A percentile compares a stretch with the other conserved stretches of the same genome.
phyloP scores from a whole-genome alignment of 2,888 invertebrate species.

The Aproaerema taeniolella region DNA sequence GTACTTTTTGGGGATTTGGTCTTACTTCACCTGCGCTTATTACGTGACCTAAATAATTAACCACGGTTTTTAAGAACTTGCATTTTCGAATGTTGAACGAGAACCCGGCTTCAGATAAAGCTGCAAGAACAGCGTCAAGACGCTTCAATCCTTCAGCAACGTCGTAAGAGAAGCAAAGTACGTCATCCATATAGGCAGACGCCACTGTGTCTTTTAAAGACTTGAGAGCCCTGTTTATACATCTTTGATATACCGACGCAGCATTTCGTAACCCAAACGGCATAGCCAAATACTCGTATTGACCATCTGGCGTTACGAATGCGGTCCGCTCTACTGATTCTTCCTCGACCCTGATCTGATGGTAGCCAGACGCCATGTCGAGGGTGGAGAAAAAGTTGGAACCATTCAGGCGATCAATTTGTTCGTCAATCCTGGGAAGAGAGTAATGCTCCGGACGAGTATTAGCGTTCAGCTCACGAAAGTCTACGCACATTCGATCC shows the following conservation, averaged over 20 bases:
- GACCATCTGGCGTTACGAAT: no score
- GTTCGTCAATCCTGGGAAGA: constrained; percentile 15
- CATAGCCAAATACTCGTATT: no score
- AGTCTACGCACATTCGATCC: constrained; percentile 4
- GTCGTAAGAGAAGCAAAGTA: neutral
- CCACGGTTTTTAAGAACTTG: neutral
- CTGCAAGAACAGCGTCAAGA: neutral
- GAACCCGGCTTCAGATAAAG: constrained; percentile 1
- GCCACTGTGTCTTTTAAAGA: neutral
- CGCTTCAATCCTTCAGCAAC: constrained; percentile 1
- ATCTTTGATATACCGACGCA: neutral
- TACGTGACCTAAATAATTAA: neutral
- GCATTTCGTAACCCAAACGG: constrained; percentile 3
- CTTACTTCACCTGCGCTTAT: neutral
- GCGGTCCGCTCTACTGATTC: neutral
- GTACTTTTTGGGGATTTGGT: constrained; percentile 1
- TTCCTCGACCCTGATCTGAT: neutral
- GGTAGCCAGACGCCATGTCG: neutral
- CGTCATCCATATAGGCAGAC: constrained; percentile 1
- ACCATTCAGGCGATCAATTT: constrained; percentile 10
- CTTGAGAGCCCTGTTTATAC: constrained; percentile 1
- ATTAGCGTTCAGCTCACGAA: constrained; percentile 1
- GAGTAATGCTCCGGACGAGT: constrained; percentile 10
- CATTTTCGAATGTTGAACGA: constrained; percentile 2
- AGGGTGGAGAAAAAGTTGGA: neutral